Evolutionary conservation across 2,113 vertebrate species (phyloP).

Genomic region (Alethe diademata): DNA sequence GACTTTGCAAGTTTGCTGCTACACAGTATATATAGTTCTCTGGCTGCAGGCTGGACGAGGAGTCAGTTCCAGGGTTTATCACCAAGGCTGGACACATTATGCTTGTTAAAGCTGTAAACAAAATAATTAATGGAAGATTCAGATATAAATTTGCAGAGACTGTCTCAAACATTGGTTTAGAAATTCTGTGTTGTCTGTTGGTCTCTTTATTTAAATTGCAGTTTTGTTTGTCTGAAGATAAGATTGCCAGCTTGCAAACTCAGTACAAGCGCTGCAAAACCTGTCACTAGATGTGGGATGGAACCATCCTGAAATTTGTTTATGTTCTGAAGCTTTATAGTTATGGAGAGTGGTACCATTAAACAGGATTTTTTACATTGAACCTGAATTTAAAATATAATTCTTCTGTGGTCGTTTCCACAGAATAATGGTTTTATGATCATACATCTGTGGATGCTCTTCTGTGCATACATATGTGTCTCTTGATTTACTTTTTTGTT

Average conservation of each 20-base stretch:
- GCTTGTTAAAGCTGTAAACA: not conserved
- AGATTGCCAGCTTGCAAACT: not conserved
- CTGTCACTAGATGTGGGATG: not conserved
- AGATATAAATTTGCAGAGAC: not conserved
- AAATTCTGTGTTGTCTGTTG: not conserved
- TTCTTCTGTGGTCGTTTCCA: not conserved
- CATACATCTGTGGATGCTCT: not conserved
- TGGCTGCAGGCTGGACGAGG: not conserved
- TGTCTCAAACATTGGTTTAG: not conserved
- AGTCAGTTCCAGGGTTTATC: not conserved
- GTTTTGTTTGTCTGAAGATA: not conserved
- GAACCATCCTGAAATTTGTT: not conserved
- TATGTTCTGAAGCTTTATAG: not conserved
- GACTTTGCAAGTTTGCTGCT: not conserved
- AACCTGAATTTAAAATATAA: not conserved
- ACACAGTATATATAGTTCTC: rapidly evolving
- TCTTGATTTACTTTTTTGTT: conserved; percentile 14
- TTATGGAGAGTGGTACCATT: not conserved
- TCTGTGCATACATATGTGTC: not conserved
- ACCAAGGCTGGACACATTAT: rapidly evolving
- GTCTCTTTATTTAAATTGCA: not conserved
- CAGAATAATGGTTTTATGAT: not conserved
- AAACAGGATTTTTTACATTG: not conserved
- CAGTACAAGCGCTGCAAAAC: not conserved
- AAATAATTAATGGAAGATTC: not conserved